Percentiles rank a stretch among this genome's conserved stretches.
These are phyloP conservation scores for Ferdinandea cuprea DNA, from an alignment of 2,888 invertebrate species.

Conservation along the genomic window DNA sequence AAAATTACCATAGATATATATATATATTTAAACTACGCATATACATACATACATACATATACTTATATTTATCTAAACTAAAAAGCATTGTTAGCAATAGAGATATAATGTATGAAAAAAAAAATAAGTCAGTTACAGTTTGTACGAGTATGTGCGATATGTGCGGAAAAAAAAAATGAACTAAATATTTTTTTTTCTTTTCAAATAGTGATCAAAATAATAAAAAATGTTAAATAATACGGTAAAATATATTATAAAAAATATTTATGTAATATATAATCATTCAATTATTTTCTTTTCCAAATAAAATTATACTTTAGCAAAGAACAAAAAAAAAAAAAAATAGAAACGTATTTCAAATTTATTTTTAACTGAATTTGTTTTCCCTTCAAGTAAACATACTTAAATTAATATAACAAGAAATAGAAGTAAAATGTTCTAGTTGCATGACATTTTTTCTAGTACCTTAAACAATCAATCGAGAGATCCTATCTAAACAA, in stretches of 20 bases:
- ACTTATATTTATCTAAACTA: conserved; percentile 47
- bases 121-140: conserved; percentile 57
- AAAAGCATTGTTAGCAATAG: conserved; percentile 58
- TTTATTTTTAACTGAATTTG: conserved; percentile 37
- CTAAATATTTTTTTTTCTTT: conserved; percentile 40
- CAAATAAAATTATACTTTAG: conserved; percentile 40
- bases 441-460: conserved; percentile 70
- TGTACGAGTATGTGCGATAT: conserved; percentile 48
- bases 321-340: too few species aligned
- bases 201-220: conserved; percentile 40
- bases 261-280: conserved; percentile 2
- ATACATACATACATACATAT: conserved; percentile 30
- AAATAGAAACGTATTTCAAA: conserved; percentile 29
- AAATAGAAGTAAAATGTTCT: conserved; percentile 49
- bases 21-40: conserved; percentile 35
- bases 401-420: too few species aligned
- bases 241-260: conserved; percentile 40
- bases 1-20: conserved; percentile 27
- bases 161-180: conserved; percentile 29
- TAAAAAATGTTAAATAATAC: background rate
- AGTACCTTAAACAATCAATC: conserved; percentile 74
- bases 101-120: conserved; percentile 30
- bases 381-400: too few species aligned
- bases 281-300: conserved; percentile 32
- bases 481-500: conserved; percentile 69